Evolutionary conservation across 2,888 invertebrate genomes (phyloP).

Genomic region (Scaptomyza reducta): DNA sequence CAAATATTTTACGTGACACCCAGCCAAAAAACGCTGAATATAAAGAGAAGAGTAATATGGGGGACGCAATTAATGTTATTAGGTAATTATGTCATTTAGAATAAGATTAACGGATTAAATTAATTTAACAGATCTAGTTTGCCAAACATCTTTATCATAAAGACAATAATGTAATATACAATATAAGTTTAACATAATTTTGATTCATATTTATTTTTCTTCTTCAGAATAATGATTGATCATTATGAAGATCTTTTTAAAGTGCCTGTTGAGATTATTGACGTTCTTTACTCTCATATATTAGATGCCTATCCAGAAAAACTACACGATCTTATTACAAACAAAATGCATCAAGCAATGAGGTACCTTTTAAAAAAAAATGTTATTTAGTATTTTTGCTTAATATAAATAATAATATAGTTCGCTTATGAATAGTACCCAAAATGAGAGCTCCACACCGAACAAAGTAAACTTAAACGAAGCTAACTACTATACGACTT

Average conservation of each 20-base stretch:
- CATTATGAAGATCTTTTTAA: slow-evolving; percentile 89
- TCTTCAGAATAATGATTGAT: slow-evolving; percentile 87
- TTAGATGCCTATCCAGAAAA: slow-evolving; percentile 93
- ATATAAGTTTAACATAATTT: too few species aligned
- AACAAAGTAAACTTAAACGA: not conserved
- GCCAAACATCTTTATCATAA: too few species aligned
- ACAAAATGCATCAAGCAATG: slow-evolving; percentile 36
- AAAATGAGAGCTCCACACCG: not conserved
- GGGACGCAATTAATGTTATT: slow-evolving; percentile 95
- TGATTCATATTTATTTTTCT: not conserved
- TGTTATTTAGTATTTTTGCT: not conserved
- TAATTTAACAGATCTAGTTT: not conserved
- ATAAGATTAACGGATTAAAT: too few species aligned
- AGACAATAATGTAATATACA: too few species aligned
- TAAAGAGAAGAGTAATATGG: slow-evolving; percentile 86
- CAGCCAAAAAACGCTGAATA: slow-evolving; percentile 45
- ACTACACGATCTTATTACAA: slow-evolving; percentile 87
- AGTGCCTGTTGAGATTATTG: slow-evolving; percentile 92
- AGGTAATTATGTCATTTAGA: slow-evolving; percentile 82
- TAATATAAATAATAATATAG: not conserved
- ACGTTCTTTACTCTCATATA: slow-evolving; percentile 94
- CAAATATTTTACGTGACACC: slow-evolving; percentile 92
- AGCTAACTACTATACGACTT: not conserved
- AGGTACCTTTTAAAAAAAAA: slow-evolving; percentile 20
- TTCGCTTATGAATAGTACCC: slow-evolving; percentile 5